Base-by-base conservation (phyloP, 1,140 invertebrate genomes). In the Drosophila pseudoobscura region DNA sequence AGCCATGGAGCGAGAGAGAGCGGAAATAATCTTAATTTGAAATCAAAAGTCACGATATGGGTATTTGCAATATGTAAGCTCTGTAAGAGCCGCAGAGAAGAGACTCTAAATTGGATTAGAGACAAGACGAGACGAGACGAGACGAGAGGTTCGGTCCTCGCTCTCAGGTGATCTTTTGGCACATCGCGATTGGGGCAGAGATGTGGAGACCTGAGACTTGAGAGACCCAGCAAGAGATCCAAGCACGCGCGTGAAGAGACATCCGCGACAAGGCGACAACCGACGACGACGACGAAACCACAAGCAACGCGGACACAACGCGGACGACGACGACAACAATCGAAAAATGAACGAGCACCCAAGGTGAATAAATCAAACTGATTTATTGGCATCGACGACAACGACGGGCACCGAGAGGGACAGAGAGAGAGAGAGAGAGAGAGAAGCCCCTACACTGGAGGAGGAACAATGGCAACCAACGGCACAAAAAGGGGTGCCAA, bases 321-420 rank as follows among this genome's bases (percentile, higher is more conserved):
- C 20, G 20, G 24, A 69, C 55, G 45, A 53, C 65, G 39, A 78
- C 70, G 63, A 74, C 74, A 83, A 83, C 79, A 78, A 83, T 80
- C 73, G 78, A 50, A 74, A 76, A 75, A 76, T 57, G 65, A 70
- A 65, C 54, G 63, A 71, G 44, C 59, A 54, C 72, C 63, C 58
- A 69, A 80, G 82, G 77, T 80, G 55, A 87, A 85, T 85, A 87
- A 87, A 87, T 87, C 82, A 87, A 87, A 87, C 77, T 87, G 82
- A 87, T 87, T 87, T 87, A 87, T 87, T 85, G 82, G 64, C 74
- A 47, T 60, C 74, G 80, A 63, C 73, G 76, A 70, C 80, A 76
- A 76, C 66, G 73, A 76, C 61, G 61, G 35, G 8, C 31, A 8
- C 2, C 4, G 35, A 5, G 35, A 4, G 35, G 31, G 64, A 8